Evolutionary conservation across 1,140 invertebrate species (phyloP).

Genomic region (Diorhabda sublineata): DNA sequence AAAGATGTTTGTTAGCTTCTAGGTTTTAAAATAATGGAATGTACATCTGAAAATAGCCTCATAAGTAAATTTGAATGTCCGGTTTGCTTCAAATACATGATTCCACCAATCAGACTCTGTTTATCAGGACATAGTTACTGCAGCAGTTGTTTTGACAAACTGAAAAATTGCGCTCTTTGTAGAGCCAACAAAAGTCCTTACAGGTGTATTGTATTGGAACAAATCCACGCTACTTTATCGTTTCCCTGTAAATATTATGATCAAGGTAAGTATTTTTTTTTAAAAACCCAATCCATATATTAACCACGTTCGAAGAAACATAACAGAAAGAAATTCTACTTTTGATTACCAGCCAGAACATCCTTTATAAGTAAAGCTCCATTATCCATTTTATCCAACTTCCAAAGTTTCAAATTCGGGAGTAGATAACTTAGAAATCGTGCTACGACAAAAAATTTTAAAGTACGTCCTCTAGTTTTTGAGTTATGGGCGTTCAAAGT

Average conservation of each 20-base stretch:
- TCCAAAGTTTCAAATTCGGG: no score
- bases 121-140: slow-evolving; percentile 1
- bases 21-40: no score
- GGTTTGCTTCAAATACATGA: slow-evolving; percentile 14
- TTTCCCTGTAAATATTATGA: slow-evolving; percentile 4
- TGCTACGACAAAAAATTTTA: no score
- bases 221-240: not conserved
- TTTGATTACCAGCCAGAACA: no score
- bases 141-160: slow-evolving; percentile 1
- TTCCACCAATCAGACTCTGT: slow-evolving; percentile 9
- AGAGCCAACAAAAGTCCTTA: not conserved
- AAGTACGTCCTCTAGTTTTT: no score
- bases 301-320: no score
- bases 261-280: not conserved
- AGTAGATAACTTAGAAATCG: no score
- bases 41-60: not conserved
- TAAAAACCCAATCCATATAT: not conserved
- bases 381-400: no score
- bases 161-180: slow-evolving; percentile 10
- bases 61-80: slow-evolving; percentile 8
- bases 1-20: no score
- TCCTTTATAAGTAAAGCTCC: no score
- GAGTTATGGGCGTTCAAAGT: no score
- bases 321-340: no score
- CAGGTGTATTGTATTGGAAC: not conserved